Evolutionary conservation across 2,797 vertebrate species (phyloP).

Genomic region (Sus cebifrons): DNA sequence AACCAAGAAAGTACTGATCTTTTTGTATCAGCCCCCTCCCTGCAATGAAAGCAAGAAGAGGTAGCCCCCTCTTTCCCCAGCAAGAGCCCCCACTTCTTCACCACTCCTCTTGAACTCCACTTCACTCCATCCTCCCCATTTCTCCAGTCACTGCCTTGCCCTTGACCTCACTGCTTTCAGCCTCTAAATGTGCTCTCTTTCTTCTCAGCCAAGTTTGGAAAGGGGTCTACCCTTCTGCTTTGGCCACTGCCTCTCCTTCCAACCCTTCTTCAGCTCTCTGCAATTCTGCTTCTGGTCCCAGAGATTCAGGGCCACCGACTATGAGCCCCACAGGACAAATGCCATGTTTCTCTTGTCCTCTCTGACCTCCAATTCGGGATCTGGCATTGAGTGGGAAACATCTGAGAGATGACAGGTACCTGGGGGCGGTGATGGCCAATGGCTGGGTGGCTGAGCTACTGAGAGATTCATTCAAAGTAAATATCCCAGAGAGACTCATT

Average conservation of each 20-base stretch:
- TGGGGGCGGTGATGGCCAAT: neutral
- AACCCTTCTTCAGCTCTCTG: neutral
- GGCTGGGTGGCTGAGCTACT: too few relatives aligned
- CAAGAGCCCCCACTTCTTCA: neutral
- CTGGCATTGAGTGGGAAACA: neutral
- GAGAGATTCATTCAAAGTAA: neutral
- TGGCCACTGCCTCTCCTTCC: neutral
- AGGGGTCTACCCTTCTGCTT: neutral
- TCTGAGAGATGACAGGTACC: neutral
- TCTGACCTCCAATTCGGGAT: neutral
- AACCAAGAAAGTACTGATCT: neutral
- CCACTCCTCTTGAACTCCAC: neutral
- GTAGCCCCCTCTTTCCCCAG: accelerated
- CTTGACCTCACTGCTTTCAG: neutral
- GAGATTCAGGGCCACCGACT: neutral
- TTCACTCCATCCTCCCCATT: accelerated
- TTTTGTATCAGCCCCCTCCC: neutral
- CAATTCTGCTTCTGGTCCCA: neutral
- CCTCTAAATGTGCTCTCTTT: neutral
- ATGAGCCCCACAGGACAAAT: neutral
- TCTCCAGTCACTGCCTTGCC: neutral
- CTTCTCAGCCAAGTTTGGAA: neutral
- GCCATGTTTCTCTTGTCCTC: neutral
- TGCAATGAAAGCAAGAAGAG: neutral
- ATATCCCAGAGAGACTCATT: neutral